phyloP scores from a whole-genome alignment of 1,140 invertebrate genomes.

The Apis florea region DNA sequence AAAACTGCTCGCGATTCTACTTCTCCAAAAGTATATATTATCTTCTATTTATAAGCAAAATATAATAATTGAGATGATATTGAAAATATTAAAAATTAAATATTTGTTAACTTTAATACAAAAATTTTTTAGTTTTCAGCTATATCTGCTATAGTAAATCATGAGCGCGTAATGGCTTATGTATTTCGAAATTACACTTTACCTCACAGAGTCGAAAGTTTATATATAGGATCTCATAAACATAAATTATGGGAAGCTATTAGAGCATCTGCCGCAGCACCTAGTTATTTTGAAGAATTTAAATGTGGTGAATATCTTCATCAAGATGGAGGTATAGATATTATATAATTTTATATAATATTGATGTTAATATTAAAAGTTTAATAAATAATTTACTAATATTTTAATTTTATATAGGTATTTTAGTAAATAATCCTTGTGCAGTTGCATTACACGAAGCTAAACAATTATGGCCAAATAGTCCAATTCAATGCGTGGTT shows the following conservation, averaged over 20 bases:
- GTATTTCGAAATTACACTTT: constrained; percentile 95
- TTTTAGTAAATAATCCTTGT: constrained; percentile 95
- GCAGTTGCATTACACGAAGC: constrained; percentile 94
- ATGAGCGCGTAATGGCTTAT: constrained; percentile 89
- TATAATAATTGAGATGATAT: neutral
- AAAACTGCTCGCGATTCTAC: constrained; percentile 83
- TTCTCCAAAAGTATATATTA: constrained; percentile 83
- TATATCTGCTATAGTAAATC: constrained; percentile 91
- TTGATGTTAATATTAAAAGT: neutral
- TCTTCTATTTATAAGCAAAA: neutral
- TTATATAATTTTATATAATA: neutral
- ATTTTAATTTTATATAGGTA: constrained; percentile 85
- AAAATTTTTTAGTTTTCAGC: constrained; percentile 83
- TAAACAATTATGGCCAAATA: constrained; percentile 90
- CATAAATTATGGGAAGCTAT: constrained; percentile 93
- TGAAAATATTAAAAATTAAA: neutral
- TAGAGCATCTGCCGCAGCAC: constrained; percentile 94
- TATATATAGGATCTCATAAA: constrained; percentile 89
- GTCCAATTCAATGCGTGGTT: constrained; percentile 90
- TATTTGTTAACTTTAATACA: neutral
- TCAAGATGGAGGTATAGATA: constrained; percentile 83
- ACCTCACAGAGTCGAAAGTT: constrained; percentile 87
- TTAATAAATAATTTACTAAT: neutral
- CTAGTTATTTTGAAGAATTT: constrained; percentile 95
- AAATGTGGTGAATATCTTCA: constrained; percentile 88